phyloP scores from a whole-genome alignment of 2,113 vertebrate genomes.

The human (Homo sapiens) region DNA sequence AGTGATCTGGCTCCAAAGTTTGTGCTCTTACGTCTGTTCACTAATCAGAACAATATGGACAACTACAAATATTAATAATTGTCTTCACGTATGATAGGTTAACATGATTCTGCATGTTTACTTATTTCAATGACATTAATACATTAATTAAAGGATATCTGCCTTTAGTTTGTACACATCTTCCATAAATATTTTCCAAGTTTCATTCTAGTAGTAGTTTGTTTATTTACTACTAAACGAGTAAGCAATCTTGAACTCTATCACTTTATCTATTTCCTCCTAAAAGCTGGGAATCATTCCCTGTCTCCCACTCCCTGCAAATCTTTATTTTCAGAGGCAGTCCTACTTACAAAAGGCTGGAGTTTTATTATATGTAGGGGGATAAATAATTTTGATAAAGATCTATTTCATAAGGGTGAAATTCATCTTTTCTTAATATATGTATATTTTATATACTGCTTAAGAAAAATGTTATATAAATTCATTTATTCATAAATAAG shows the following conservation, averaged over 20 bases:
- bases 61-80: background rate
- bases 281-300: background rate
- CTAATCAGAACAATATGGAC: background rate
- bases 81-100: background rate
- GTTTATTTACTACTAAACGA: background rate
- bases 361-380: background rate
- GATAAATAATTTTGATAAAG: background rate
- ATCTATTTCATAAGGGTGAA: background rate
- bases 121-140: background rate
- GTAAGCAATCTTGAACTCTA: background rate
- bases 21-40: background rate
- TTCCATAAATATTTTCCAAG: background rate
- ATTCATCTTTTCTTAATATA: background rate
- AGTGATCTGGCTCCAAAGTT: background rate
- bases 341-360: background rate
- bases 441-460: background rate
- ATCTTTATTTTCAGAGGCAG: background rate
- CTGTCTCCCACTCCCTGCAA: background rate
- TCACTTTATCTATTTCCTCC: background rate
- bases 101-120: background rate
- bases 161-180: background rate
- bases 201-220: background rate
- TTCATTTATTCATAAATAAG: background rate
- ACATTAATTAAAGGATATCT: background rate
- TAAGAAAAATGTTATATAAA: background rate